Evolutionary conservation across 2,888 invertebrate species (phyloP).

Genomic region (Mythimna loreyi): DNA sequence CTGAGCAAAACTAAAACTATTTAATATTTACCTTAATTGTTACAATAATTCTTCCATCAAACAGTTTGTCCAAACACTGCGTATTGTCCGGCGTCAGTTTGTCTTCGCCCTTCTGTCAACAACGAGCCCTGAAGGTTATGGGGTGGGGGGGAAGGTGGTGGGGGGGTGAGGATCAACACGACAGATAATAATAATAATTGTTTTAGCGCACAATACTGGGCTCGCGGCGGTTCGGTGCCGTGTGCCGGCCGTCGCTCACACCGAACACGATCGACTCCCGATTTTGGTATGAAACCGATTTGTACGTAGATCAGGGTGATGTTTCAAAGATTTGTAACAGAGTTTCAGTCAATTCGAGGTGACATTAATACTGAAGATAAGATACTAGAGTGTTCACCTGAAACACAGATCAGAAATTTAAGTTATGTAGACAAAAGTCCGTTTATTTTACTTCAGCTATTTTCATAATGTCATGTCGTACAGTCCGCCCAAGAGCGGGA

Average conservation of each 20-base stretch:
- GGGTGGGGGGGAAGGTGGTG: no score
- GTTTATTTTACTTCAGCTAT: no score
- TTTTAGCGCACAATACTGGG: conserved; percentile 46
- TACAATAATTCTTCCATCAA: conserved; percentile 22
- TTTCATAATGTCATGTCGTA: no score
- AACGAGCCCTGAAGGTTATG: neutral
- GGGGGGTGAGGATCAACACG: conserved; percentile 15
- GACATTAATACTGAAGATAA: no score
- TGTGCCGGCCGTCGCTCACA: conserved; percentile 22
- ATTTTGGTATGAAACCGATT: neutral
- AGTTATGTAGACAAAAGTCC: no score
- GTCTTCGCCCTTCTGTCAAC: conserved; percentile 25
- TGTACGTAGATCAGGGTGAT: no score
- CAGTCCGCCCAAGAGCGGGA: no score
- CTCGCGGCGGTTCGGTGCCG: conserved; percentile 25
- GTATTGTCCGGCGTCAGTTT: conserved; percentile 38
- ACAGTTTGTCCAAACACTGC: conserved; percentile 23
- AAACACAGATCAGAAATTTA: no score
- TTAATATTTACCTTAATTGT: conserved; percentile 3
- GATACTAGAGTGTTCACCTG: no score
- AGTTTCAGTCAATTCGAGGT: no score
- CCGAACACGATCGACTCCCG: neutral
- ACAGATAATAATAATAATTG: conserved; percentile 42
- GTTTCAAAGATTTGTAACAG: no score
- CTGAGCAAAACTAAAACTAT: neutral